Base-by-base conservation (phyloP, 2,113 vertebrate genomes). In the Anolis carolinensis region DNA sequence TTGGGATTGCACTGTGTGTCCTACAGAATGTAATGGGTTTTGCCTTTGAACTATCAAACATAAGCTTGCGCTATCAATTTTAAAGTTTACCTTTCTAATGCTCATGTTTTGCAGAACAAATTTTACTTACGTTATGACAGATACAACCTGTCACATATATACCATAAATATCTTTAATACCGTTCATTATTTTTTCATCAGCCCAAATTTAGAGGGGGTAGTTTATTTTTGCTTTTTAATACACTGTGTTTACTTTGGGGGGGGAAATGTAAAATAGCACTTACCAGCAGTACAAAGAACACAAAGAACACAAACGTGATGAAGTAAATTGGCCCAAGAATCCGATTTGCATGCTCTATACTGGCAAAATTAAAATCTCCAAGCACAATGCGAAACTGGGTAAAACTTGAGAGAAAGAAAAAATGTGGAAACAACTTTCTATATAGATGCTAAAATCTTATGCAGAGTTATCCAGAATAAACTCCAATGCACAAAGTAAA, bases 311-410 rank as follows among this genome's bases (percentile, higher is more conserved):
- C 94, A 55, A 96, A 97, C 0, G 96, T 96, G 87, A 96, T 94
- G 92, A 96, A 96, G 87, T 97, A 97, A 94, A 96, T 86, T 21
- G 96, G 96, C 71, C 96, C 96, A 88, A 97, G 91, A 87, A 96
- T 87, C 86, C 84, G 89, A 82, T 88, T 91, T 84, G 92, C 95
- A 73, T 93, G 90, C 85, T 96, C 95, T 89, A 95, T 92, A 63
- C 86, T 85, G 62, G 92, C 90, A 89, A 96, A 97, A 86, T 96
- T 86, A 87, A 96, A 96, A 93, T 97, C 96, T 88, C 96, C 96
- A 79, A 97, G 94, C 84, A 96, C 78, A 67, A 96, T 96, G 36
- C 94, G 95, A 63, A 97, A 96, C 77, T 97, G 96, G 7, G 96
- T 88, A 86, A 96, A 96, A 89, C 96, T 97, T 92, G 83, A 52